Conservation (phyloP, 2,113 vertebrate genomes). For the Varanus komodoensis region DNA sequence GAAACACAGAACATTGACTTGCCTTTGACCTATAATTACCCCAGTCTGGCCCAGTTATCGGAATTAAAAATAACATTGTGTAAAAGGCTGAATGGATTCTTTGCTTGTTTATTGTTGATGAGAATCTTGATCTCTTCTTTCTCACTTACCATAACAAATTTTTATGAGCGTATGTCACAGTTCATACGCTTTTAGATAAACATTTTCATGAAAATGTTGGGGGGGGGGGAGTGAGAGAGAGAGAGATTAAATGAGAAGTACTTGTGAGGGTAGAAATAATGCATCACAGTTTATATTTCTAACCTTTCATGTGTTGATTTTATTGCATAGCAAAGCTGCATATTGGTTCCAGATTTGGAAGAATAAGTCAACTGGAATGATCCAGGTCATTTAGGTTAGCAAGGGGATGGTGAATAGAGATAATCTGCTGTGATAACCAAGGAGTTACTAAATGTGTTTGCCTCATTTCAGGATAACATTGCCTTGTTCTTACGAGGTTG, state of each 20-base stretch:
- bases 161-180: neutral
- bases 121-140: neutral
- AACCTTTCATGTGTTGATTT: neutral
- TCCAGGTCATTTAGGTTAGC: constrained; percentile 6
- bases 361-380: neutral
- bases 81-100: neutral
- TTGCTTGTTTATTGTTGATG: neutral
- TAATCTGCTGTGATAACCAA: neutral
- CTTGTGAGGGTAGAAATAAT: neutral
- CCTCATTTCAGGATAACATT: constrained; percentile 90
- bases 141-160: neutral
- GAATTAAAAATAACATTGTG: neutral
- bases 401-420: constrained; percentile 10
- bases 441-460: constrained; percentile 40
- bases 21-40: neutral
- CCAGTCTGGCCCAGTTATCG: neutral
- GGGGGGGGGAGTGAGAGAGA: too few relatives aligned
- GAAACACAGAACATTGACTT: neutral
- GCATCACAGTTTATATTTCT: neutral
- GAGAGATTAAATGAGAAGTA: neutral
- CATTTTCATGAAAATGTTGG: neutral
- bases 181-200: neutral
- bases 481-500: constrained; percentile 94
- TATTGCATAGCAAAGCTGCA: neutral
- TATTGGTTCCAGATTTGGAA: constrained; percentile 17